Evolutionary conservation across 2,113 vertebrate species (phyloP).

Genomic region (Laticauda colubrina): DNA sequence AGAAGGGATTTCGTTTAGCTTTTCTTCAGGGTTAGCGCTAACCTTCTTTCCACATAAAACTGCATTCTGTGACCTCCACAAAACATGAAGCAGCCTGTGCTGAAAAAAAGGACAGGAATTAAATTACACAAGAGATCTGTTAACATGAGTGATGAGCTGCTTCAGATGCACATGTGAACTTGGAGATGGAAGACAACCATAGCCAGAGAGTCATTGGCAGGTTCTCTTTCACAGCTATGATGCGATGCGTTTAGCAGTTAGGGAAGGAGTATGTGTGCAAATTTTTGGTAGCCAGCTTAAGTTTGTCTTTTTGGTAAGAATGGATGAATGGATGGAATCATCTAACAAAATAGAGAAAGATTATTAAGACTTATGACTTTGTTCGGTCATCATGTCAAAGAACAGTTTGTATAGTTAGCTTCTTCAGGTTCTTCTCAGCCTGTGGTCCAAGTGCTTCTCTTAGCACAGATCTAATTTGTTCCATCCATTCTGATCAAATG

Average conservation of each 20-base stretch:
- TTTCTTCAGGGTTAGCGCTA: background rate
- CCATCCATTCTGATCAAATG: slow-evolving; percentile 48
- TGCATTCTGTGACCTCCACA: background rate
- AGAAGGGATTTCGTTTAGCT: background rate
- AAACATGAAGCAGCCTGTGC: background rate
- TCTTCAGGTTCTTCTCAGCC: slow-evolving; percentile 59
- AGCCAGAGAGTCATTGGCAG: background rate
- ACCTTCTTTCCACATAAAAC: background rate
- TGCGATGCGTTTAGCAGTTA: too few relatives aligned
- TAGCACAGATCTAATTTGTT: slow-evolving; percentile 57
- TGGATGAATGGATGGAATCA: slow-evolving; percentile 49
- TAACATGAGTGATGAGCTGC: background rate
- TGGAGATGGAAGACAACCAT: background rate
- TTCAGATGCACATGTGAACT: background rate
- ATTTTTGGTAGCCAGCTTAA: slow-evolving; percentile 14
- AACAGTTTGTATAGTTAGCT: slow-evolving; percentile 59
- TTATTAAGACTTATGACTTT: slow-evolving; percentile 40
- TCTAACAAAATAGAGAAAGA: slow-evolving; percentile 45
- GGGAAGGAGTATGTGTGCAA: too few relatives aligned
- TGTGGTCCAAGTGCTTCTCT: slow-evolving; percentile 41
- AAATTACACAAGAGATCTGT: background rate
- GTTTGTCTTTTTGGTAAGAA: slow-evolving; percentile 35
- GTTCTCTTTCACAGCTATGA: slow-evolving; percentile 32
- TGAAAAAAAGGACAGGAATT: background rate
- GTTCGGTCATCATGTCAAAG: slow-evolving; percentile 62